Conservation (phyloP, 2,888 invertebrate species). For the Andrena bucephala region DNA sequence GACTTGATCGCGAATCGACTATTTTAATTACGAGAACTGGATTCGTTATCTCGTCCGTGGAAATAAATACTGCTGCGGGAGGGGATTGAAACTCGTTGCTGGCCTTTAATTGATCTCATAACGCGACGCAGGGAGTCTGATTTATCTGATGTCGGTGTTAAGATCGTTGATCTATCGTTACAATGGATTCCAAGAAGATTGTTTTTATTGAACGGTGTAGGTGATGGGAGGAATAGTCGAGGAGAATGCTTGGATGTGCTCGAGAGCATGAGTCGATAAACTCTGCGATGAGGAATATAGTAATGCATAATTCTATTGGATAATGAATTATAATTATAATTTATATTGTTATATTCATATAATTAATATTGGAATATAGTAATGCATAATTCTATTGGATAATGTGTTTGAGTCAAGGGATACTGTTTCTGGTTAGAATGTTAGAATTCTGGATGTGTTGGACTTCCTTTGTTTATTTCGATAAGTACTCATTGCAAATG, state of each 20-base stretch:
- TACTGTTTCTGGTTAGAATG: too few species aligned
- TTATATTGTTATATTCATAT: too few species aligned
- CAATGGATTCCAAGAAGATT: not conserved
- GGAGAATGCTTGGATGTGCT: not conserved
- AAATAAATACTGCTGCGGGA: not conserved
- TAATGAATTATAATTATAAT: too few species aligned
- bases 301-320: too few species aligned
- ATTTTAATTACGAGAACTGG: not conserved
- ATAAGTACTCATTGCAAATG: too few species aligned
- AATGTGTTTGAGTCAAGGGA: too few species aligned
- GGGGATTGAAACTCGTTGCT: constrained; percentile 14
- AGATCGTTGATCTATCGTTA: not conserved
- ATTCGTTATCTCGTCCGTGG: not conserved
- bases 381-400: too few species aligned
- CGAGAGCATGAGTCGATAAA: too few species aligned
- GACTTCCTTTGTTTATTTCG: too few species aligned
- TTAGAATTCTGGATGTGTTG: too few species aligned
- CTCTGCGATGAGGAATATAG: too few species aligned
- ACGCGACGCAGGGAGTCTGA: not conserved
- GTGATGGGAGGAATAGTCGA: not conserved
- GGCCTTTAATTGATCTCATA: not conserved
- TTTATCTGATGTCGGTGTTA: not conserved
- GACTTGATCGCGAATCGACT: not conserved
- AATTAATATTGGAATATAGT: too few species aligned
- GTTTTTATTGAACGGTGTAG: not conserved